phyloP scores from a whole-genome alignment of 1,140 invertebrate genomes.

The Eupristina koningsbergeri region DNA sequence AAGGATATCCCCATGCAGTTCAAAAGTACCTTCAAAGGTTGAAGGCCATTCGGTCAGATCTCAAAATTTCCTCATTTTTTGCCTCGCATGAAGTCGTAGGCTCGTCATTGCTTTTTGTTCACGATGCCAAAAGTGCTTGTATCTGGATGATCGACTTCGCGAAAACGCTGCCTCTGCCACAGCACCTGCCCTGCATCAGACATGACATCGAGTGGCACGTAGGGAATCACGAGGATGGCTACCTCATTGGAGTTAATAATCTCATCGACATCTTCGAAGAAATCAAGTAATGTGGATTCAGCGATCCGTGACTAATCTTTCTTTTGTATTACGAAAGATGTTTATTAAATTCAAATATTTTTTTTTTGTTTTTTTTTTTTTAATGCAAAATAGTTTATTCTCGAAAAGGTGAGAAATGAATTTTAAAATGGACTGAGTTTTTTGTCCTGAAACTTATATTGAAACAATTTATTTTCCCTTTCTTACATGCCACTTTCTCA shows the following conservation, averaged over 20 bases:
- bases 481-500: too few relatives aligned
- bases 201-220: constrained; percentile 92
- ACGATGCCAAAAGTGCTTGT: constrained; percentile 88
- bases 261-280: constrained; percentile 87
- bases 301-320: neutral
- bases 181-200: constrained; percentile 79
- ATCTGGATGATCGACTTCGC: constrained; percentile 99
- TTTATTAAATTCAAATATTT: neutral
- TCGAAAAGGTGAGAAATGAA: too few relatives aligned
- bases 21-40: constrained; percentile 88
- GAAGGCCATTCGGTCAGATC: constrained; percentile 85
- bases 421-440: too few relatives aligned
- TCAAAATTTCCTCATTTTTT: constrained; percentile 91
- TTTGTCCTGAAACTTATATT: too few relatives aligned
- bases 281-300: constrained; percentile 51
- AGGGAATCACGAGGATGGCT: constrained; percentile 99
- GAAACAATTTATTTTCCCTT: too few relatives aligned
- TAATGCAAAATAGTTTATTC: too few relatives aligned
- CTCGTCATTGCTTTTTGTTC: constrained; percentile 95
- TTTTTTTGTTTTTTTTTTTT: too few relatives aligned
- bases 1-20: constrained; percentile 83
- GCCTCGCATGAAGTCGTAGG: constrained; percentile 95
- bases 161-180: constrained; percentile 90
- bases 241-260: constrained; percentile 94
- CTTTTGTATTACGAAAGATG: neutral